Conservation (phyloP, 2,888 invertebrate genomes). For the Macaria notata region DNA sequence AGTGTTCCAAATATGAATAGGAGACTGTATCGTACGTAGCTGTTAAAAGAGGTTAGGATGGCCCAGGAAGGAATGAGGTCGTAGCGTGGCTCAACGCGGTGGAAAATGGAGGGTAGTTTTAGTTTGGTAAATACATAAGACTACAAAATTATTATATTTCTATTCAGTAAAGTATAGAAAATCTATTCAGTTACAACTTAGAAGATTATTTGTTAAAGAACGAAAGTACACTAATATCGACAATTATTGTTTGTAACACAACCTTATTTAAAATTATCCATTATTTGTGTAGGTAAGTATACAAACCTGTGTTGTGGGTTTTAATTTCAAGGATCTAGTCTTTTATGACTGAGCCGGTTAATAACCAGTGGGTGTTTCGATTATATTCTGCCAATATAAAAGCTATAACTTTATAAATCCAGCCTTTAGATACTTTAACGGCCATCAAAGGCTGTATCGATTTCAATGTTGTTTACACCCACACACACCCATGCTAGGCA, state of each 20-base stretch:
- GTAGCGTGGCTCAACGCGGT: background rate
- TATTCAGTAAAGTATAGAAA: too few relatives aligned
- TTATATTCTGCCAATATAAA: conserved; percentile 12
- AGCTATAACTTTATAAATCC: conserved; percentile 13
- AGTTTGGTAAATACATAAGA: too few relatives aligned
- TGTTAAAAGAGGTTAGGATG: conserved; percentile 18
- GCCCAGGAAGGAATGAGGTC: conserved; percentile 3
- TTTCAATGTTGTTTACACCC: conserved; percentile 21
- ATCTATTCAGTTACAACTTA: too few relatives aligned
- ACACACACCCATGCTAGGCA: conserved; percentile 14
- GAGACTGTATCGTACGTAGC: conserved; percentile 34
- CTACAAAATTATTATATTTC: too few relatives aligned
- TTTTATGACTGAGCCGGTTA: background rate
- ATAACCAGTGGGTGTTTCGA: conserved; percentile 9
- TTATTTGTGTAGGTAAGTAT: too few relatives aligned
- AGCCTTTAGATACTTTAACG: conserved; percentile 12
- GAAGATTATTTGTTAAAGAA: too few relatives aligned
- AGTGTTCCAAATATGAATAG: conserved; percentile 78
- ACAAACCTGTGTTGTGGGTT: too few relatives aligned
- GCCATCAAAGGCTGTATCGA: conserved; percentile 16
- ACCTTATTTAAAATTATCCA: too few relatives aligned
- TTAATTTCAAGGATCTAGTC: too few relatives aligned
- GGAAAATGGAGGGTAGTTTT: background rate
- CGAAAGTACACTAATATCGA: too few relatives aligned
- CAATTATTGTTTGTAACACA: too few relatives aligned